Base-by-base conservation (phyloP, 2,888 invertebrate species). In the Sesia bembeciformis region DNA sequence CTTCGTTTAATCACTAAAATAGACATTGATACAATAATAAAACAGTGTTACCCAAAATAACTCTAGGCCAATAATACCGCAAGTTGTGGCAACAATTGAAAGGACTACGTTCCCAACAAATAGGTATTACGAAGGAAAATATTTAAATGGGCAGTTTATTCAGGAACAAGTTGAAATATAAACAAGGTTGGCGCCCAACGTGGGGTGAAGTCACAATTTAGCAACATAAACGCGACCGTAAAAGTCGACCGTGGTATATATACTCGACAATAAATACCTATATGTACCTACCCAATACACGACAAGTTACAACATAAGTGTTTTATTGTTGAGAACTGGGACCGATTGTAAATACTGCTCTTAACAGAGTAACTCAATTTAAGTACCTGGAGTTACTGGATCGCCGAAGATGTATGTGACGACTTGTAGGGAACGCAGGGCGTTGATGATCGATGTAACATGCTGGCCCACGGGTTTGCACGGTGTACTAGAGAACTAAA, bases 81-180 rank as follows among this genome's bases (percentile, higher is more conserved):
- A 23, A 23, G 23, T 23, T 23, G 23, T 23, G 23, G 23, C 23
- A 23, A 23, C 23, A 23, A 40, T 41, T 52, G 8, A 40, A 52
- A 39, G 46, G 55, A 40, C 46, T 8, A 52, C 39, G 6, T 39
- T 7, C 8, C 7, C 7, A 40, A 39, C 46, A 38, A 52, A 62
- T 65, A 3, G 49, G 52, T 7, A 52, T 51, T 55, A 43, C 52
- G 41, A 53, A 52, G 40, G 51, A 53, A 7, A 57, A 55, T 49
- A 53, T 74, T 71, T 64, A 65, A 72, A 72, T 68, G 56, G 54
- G 53, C 39, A 62, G 62, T 64, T 65, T 65, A 70, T 66, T 65
- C 64, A 58, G 66, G 58, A 64, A 62, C 56, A 58, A 64, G 58
- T 60, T 42, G 62, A 60, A 61, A 62, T 66, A 62, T 64, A 55